Conservation (phyloP, 1,140 invertebrate genomes). For the Neodiprion fabricii region DNA sequence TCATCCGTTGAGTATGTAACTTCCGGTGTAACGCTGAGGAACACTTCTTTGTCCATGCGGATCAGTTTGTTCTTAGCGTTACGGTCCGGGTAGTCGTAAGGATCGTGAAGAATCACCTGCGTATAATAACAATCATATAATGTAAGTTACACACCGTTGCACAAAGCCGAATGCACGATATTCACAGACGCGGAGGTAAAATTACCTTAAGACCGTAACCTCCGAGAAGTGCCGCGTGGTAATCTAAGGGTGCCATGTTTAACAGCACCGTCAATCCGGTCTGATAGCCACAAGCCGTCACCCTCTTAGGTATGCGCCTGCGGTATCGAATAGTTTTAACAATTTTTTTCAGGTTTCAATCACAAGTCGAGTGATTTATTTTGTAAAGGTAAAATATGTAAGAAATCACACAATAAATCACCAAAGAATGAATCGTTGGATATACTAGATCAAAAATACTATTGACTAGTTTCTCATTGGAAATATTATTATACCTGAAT, state of each 20-base stretch:
- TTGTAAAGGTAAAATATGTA: too few species aligned
- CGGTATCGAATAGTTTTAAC: background rate
- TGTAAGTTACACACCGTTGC: conserved; percentile 24
- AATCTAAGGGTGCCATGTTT: conserved; percentile 51
- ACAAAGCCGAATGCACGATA: background rate
- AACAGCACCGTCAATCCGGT: conserved; percentile 67
- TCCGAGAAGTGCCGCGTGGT: conserved; percentile 37
- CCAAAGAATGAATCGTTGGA: too few species aligned
- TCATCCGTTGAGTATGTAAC: conserved; percentile 65
- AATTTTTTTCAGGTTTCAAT: too few species aligned
- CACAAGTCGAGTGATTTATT: too few species aligned
- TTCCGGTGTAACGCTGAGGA: conserved; percentile 66
- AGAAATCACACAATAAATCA: too few species aligned
- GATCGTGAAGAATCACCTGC: conserved; percentile 67
- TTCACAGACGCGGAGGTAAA: background rate
- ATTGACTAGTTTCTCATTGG: too few species aligned
- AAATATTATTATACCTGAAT: too few species aligned
- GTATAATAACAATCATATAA: conserved; percentile 21
- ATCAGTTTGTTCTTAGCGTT: conserved; percentile 65
- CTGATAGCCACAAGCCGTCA: conserved; percentile 68
- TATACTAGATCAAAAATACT: too few species aligned
- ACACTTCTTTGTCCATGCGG: conserved; percentile 61
- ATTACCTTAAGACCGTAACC: conserved; percentile 43
- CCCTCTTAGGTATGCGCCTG: conserved; percentile 8
- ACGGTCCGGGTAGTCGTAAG: conserved; percentile 67